Evolutionary conservation across 1,140 invertebrate species (phyloP), one percentile per base, ranked within the genome.

Genomic region (Pollicipes pollicipes): DNA sequence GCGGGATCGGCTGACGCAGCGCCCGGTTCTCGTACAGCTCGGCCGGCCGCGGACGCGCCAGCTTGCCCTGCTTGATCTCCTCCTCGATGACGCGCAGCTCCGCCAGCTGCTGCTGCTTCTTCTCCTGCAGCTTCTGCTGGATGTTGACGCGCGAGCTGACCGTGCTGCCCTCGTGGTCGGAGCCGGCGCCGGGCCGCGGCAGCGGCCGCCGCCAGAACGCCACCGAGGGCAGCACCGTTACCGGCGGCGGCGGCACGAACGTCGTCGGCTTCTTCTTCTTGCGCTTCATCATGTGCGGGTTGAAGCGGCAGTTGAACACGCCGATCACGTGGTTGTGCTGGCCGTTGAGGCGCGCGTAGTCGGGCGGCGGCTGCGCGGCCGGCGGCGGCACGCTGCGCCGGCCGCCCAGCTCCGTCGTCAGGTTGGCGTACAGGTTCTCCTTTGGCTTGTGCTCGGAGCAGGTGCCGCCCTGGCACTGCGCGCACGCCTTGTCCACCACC

Each of bases 201-300:
- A 90, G 78, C 0, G 89, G 88, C 69, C 87, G 81, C 72, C 90
- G 85, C 90, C 90, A 92, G 82, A 92, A 92, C 4, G 88, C 89
- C 75, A 85, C 84, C n/a, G 74, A 75, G 24, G 75, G 75, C n/a
- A 74, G 69, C 16, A 76, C 77, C 79, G 75, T 81, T 77, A 66
- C 77, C 75, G 37, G 80, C 72, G 78, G 72, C 3, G 90, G 90
- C 21, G 89, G 88, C 0, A 89, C 90, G 3, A 93, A 86, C 78
- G 93, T 92, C 0, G 85, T 87, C 0, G 90, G 91, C 21, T 90
- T 90, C 77, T 93, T 93, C 77, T 94, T 94, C 79, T 92, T 93
- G 77, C 93, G 93, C 29, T 90, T 83, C 76, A 88, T 89, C 64
- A 83, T 80, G 24, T 84, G 83, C 10, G 90, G 88, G 79, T 91